Base-by-base conservation (phyloP, 2,888 invertebrate genomes). In the Iphiclides podalirius region DNA sequence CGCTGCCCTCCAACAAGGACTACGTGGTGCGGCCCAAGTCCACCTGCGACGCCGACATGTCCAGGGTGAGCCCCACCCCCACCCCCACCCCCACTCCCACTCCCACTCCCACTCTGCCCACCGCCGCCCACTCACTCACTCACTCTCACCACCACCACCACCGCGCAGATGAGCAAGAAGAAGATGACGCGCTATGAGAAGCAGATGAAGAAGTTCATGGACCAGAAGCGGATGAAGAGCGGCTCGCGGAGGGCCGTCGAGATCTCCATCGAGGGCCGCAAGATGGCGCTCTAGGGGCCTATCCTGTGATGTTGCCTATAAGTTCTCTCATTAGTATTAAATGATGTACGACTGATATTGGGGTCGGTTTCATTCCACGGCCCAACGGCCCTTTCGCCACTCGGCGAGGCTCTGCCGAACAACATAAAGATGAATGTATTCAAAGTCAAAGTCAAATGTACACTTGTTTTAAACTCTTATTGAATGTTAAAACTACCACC, bases 251-350 rank as follows among this genome's bases (percentile, higher is more conserved):
- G 96, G 66, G 98, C 98, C 52, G 97, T 98, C 44, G 94, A 94
- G 64, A 98, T 98, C 76, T 98, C 98, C 53, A 97, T 98, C 61
- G 98, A 98, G 87, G 98, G 98, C 15, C 91, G 98, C 67, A 97
- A 96, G 89, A 98, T 98, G 98, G 93, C 96, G 61, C 92, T 98
- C 55, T 98, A 28, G 92, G 59, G 12, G 28, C 28, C 28, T 9
- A 6, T 3, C 20, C 20, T 26, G 13, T 13, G 6, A 2, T n/a
- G 13, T 44, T 38, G 13, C 36, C 33, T 26, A 38, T 46, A 37
- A 17, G 41, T 23, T 38, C 31, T 31, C 38, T 16, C 11, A 15
- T 36, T 31, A 37, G 20, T 28, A 20, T 43, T 42, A 42, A 42
- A 49, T 33, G 15, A 37, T 26, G 42, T 37, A 13, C 37, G 13